Conservation (phyloP, 1,140 invertebrate genomes). For the Cydia pomonella region DNA sequence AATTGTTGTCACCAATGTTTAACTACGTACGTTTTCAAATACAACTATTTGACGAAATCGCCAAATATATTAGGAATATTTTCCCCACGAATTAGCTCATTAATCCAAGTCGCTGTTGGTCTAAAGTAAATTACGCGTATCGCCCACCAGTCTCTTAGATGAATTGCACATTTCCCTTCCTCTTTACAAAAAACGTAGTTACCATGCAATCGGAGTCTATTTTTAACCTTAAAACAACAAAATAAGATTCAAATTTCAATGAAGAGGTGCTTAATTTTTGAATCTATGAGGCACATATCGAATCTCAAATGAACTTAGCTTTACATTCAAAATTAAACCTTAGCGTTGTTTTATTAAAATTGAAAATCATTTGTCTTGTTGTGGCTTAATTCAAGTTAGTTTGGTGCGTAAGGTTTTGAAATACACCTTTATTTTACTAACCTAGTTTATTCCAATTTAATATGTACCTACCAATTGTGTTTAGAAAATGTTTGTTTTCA, state of each 20-base stretch:
- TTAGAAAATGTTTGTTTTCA: no score
- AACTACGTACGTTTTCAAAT: not conserved
- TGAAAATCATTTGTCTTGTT: not conserved
- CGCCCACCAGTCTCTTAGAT: conserved; percentile 7
- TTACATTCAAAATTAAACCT: not conserved
- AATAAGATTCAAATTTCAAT: not conserved
- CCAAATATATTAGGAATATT: not conserved
- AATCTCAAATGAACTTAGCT: not conserved
- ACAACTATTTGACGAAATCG: not conserved
- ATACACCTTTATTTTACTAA: not conserved
- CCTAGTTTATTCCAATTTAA: no score
- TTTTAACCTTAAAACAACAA: not conserved
- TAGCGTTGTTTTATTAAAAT: not conserved
- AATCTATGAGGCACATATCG: not conserved
- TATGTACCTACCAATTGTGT: no score
- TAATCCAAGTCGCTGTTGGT: not conserved
- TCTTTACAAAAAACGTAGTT: not conserved
- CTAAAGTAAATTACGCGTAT: conserved; percentile 1
- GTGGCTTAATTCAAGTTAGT: not conserved
- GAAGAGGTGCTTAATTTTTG: not conserved
- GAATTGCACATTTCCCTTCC: not conserved
- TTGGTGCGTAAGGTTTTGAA: not conserved
- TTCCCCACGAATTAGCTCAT: not conserved
- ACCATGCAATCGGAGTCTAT: not conserved
- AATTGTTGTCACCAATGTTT: no score